Percentiles rank a stretch among this genome's conserved stretches.
Conservation (phyloP, 2,113 vertebrate genomes). For the Delphinus delphis region DNA sequence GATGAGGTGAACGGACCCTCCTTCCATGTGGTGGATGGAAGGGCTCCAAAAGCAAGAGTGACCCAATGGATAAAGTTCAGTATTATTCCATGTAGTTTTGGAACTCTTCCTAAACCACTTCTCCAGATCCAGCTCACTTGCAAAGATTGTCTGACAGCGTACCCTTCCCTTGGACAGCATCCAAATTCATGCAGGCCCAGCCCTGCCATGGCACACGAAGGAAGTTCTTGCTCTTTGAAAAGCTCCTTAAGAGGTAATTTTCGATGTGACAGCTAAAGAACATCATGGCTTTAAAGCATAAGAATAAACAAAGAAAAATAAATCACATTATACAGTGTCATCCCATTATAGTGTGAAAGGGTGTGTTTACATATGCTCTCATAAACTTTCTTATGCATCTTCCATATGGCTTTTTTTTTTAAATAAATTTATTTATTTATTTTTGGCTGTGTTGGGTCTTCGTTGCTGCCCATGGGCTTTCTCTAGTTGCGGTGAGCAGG, state of each 20-base stretch:
- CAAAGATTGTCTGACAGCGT: neutral
- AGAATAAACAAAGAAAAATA: slow-evolving; percentile 51
- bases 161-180: neutral
- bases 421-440: too few species aligned
- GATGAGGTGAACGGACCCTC: neutral
- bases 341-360: slow-evolving; percentile 17
- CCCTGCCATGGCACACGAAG: neutral
- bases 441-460: too few species aligned
- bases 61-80: neutral
- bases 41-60: neutral
- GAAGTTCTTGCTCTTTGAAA: neutral
- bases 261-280: slow-evolving; percentile 14
- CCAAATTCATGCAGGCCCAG: neutral
- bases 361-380: neutral
- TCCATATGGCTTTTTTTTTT: neutral
- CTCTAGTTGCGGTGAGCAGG: too few species aligned
- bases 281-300: neutral
- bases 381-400: neutral
- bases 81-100: neutral
- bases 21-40: neutral
- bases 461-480: too few species aligned
- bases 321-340: neutral
- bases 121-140: neutral
- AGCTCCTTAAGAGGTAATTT: neutral
- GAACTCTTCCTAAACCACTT: neutral